phyloP scores from a whole-genome alignment of 2,888 invertebrate genomes.

The Pherbina coryleti region DNA sequence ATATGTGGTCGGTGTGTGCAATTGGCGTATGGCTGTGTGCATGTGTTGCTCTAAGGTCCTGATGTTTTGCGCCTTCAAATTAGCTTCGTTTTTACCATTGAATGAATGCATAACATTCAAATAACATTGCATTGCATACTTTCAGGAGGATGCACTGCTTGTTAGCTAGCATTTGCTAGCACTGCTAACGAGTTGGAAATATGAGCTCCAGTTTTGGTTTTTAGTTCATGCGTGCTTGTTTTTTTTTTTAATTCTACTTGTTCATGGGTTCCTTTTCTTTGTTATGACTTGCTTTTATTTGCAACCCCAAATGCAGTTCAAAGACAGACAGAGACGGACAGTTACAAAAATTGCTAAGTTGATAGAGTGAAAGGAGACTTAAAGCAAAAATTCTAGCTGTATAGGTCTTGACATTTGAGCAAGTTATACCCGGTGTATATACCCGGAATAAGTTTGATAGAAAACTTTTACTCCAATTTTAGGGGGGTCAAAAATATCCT shows the following conservation, averaged over 20 bases:
- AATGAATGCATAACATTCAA: conserved; percentile 24
- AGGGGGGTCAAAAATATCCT: too few relatives aligned
- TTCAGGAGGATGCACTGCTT: conserved; percentile 18
- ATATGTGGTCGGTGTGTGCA: conserved; percentile 34
- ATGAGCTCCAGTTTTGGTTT: conserved; percentile 19
- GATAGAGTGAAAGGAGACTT: neutral
- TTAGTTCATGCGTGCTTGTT: neutral
- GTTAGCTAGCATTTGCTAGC: conserved; percentile 21
- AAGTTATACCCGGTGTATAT: too few relatives aligned
- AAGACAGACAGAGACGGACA: neutral
- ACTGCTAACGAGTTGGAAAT: conserved; percentile 33
- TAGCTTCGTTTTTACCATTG: conserved; percentile 51
- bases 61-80: conserved; percentile 48
- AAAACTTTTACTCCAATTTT: too few relatives aligned
- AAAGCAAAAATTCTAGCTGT: neutral
- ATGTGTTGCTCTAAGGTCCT: neutral
- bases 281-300: neutral
- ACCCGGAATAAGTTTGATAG: too few relatives aligned
- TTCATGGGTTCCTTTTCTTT: neutral
- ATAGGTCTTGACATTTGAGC: too few relatives aligned
- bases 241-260: neutral
- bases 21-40: conserved; percentile 30
- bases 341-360: neutral
- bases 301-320: neutral
- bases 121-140: conserved; percentile 28